These are phyloP conservation scores for Sorex maritimensis DNA, from an alignment of 2,797 vertebrate genomes.

Conservation along the genomic window DNA sequence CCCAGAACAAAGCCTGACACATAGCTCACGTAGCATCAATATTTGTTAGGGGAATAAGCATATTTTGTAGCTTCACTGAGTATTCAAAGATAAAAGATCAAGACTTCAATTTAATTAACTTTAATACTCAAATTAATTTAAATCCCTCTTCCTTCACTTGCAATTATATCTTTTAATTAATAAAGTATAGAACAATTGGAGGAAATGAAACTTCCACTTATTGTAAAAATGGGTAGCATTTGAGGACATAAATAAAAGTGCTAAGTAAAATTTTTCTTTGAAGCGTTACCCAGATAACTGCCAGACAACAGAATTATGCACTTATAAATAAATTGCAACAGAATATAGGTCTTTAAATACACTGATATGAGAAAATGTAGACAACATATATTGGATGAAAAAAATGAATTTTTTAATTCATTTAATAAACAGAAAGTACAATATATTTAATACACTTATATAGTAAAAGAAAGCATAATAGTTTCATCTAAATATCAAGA, in stretches of 20 bases:
- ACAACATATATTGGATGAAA: neutral
- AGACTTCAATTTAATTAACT: conserved; percentile 38
- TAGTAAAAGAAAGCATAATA: conserved; percentile 6
- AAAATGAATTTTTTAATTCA: conserved; percentile 26
- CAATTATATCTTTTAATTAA: conserved; percentile 27
- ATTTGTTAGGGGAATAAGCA: neutral
- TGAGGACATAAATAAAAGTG: conserved; percentile 56
- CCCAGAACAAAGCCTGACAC: neutral
- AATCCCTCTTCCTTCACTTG: neutral
- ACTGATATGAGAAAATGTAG: neutral
- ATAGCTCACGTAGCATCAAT: neutral
- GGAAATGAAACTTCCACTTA: conserved; percentile 10
- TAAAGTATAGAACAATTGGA: neutral
- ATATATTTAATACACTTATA: neutral
- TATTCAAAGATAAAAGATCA: conserved; percentile 37
- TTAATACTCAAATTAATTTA: conserved; percentile 44
- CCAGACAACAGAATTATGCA: neutral
- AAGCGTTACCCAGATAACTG: conserved; percentile 48
- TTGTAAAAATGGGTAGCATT: conserved; percentile 54
- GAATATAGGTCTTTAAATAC: neutral
- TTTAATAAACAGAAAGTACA: conserved; percentile 8
- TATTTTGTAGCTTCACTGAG: neutral
- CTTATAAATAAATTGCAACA: neutral
- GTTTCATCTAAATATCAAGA: neutral
- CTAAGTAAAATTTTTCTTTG: neutral